phyloP scores from a whole-genome alignment of 2,113 vertebrate species.

The Rhynchopsitta pachyrhyncha region DNA sequence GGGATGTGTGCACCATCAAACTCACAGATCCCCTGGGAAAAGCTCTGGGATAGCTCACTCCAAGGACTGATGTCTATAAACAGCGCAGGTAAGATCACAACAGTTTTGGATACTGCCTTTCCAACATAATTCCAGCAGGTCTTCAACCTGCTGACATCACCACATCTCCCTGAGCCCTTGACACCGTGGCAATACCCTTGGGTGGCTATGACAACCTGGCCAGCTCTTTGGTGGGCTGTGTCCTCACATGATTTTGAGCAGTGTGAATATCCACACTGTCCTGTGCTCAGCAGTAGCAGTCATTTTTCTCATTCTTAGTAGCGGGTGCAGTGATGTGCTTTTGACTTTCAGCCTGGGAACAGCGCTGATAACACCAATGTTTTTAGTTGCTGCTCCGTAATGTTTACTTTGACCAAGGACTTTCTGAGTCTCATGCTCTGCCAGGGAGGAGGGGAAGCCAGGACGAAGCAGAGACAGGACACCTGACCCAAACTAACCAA shows the following conservation, averaged over 20 bases:
- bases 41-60: background rate
- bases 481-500: no score
- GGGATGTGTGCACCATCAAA: background rate
- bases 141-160: background rate
- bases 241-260: background rate
- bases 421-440: no score
- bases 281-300: no score
- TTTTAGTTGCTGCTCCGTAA: no score
- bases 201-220: background rate
- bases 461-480: no score
- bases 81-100: background rate
- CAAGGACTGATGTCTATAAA: background rate
- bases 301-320: no score
- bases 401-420: no score
- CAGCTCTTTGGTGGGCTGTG: background rate
- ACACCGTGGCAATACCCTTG: background rate
- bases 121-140: background rate
- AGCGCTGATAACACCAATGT: no score
- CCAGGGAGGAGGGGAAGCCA: no score
- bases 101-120: background rate
- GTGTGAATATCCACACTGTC: background rate
- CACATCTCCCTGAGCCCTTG: rapidly evolving
- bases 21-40: background rate
- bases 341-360: no score
- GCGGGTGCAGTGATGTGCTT: no score